phyloP scores from a whole-genome alignment of 2,888 invertebrate genomes.

The Eupithecia insigniata region DNA sequence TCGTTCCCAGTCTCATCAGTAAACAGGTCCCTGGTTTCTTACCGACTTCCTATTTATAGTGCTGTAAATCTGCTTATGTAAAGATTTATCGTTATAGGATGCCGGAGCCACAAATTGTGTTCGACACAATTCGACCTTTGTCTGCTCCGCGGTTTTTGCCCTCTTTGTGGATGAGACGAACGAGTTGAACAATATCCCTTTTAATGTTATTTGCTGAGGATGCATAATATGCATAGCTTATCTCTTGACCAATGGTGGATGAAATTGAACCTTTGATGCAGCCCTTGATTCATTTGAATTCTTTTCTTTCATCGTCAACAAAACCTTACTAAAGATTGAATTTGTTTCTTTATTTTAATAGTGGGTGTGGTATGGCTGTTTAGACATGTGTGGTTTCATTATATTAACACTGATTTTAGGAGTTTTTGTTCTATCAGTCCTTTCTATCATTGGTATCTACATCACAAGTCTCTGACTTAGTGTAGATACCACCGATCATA shows the following conservation, averaged over 20 bases:
- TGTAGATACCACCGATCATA: no score
- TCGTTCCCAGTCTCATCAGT: conserved; percentile 13
- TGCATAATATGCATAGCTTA: background rate
- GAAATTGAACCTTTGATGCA: background rate
- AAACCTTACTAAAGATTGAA: background rate
- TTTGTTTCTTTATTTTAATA: background rate
- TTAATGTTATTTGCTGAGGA: conserved; percentile 4
- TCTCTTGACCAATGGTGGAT: conserved; percentile 1
- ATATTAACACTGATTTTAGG: background rate
- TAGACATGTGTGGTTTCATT: background rate
- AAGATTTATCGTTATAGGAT: conserved; percentile 74
- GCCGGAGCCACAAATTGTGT: conserved; percentile 59
- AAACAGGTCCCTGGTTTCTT: conserved; percentile 23
- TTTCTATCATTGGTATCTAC: background rate
- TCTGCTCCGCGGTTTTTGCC: conserved; percentile 33
- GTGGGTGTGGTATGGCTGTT: background rate
- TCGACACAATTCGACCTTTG: conserved; percentile 40
- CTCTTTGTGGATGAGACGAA: conserved; percentile 16
- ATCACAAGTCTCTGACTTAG: no score
- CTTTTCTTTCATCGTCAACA: background rate
- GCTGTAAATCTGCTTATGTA: conserved; percentile 72
- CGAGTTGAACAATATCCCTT: conserved; percentile 9
- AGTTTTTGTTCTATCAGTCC: background rate
- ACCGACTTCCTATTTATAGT: conserved; percentile 66
- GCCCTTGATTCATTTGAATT: background rate